These are phyloP conservation scores for Acromyrmex echinatior DNA, from an alignment of 1,140 invertebrate species.

Conservation along the genomic window DNA sequence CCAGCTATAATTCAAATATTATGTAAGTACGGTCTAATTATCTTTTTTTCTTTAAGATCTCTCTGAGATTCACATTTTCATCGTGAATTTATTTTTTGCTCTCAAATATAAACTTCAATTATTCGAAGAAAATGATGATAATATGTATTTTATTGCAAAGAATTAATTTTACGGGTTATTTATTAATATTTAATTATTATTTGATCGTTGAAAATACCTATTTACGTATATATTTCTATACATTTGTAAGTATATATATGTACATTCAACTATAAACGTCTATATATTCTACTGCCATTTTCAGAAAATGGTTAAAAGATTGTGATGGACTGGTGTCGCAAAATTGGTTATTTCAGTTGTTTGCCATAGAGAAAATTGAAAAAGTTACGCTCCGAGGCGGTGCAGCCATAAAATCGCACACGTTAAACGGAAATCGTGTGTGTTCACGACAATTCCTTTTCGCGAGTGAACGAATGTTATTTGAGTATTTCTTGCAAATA, in stretches of 20 bases:
- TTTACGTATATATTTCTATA: neutral
- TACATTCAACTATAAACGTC: neutral
- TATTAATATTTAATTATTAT: slow-evolving; percentile 5
- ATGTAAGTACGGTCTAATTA: neutral
- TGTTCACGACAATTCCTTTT: slow-evolving; percentile 35
- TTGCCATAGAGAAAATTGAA: slow-evolving; percentile 44
- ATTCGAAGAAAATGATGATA: neutral
- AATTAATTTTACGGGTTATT: neutral
- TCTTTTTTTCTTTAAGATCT: neutral
- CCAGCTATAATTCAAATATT: neutral
- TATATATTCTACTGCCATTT: neutral
- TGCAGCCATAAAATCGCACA: slow-evolving; percentile 26
- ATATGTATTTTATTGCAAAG: neutral
- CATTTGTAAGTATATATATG: neutral
- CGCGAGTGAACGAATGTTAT: neutral
- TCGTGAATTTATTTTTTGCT: neutral
- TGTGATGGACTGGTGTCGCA: slow-evolving; percentile 34
- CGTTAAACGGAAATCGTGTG: slow-evolving; percentile 17
- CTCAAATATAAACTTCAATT: neutral
- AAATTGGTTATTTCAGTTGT: slow-evolving; percentile 44
- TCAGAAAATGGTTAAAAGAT: slow-evolving; percentile 23
- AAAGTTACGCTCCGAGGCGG: slow-evolving; percentile 29
- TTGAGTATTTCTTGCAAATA: slow-evolving; percentile 33
- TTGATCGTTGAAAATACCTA: neutral
- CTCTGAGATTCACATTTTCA: neutral